Conservation (phyloP, 1,140 invertebrate genomes). For the Caenorhabditis inopinata region DNA sequence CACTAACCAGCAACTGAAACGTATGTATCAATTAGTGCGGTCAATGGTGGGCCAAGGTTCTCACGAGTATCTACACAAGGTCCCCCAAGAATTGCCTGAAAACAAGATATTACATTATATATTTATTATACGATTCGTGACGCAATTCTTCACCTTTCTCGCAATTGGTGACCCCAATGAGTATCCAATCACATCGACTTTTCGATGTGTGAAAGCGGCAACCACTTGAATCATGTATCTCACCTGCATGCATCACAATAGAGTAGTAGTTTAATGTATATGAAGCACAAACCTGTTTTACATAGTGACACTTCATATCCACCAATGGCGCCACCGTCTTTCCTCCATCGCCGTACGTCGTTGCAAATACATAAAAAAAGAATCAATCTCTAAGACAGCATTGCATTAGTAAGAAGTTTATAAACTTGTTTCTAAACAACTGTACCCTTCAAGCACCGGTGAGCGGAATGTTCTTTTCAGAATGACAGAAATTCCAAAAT, state of each 20-base stretch:
- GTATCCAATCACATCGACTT: constrained; percentile 63
- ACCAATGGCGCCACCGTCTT: constrained; percentile 60
- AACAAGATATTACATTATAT: neutral
- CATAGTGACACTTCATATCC: constrained; percentile 65
- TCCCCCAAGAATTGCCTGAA: constrained; percentile 49
- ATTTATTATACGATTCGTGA: neutral
- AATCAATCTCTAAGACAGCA: no score
- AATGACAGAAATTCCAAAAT: no score
- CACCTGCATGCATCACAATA: constrained; percentile 47
- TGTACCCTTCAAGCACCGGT: no score
- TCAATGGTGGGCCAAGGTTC: constrained; percentile 44
- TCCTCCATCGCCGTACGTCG: constrained; percentile 63
- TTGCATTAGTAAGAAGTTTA: neutral
- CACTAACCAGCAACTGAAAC: constrained; percentile 33
- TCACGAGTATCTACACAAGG: constrained; percentile 50
- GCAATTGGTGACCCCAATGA: constrained; percentile 66
- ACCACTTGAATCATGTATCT: constrained; percentile 61
- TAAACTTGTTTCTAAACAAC: neutral
- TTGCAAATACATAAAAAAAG: constrained; percentile 55
- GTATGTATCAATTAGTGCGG: constrained; percentile 51
- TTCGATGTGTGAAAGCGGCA: constrained; percentile 56
- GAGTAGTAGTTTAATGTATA: neutral
- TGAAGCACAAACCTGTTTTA: constrained; percentile 51
- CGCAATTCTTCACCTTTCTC: constrained; percentile 50
- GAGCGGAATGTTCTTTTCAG: no score